These are phyloP conservation scores for Solea solea DNA, from an alignment of 2,113 vertebrate species.

Conservation along the genomic window DNA sequence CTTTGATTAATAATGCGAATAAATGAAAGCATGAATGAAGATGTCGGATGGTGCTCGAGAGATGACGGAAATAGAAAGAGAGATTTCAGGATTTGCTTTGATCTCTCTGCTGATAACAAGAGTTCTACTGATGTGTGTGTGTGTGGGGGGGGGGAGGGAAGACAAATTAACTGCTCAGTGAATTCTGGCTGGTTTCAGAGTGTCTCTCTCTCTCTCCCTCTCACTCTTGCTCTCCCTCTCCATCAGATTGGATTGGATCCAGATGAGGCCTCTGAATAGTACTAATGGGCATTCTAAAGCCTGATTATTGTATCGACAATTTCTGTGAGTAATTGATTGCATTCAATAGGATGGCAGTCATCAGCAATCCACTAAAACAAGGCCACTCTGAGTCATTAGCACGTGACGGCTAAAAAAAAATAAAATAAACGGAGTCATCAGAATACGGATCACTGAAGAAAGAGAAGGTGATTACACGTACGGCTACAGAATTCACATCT, in stretches of 20 bases:
- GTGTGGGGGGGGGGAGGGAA: slow-evolving; percentile 13
- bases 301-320: slow-evolving; percentile 60
- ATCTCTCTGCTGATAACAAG: slow-evolving; percentile 24
- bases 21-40: not conserved
- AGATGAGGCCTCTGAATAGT: slow-evolving; percentile 35
- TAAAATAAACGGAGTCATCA: slow-evolving; percentile 28
- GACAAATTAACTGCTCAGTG: slow-evolving; percentile 34
- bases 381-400: slow-evolving; percentile 45
- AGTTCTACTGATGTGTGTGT: slow-evolving; percentile 2
- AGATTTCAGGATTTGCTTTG: slow-evolving; percentile 9
- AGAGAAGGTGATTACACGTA: slow-evolving; percentile 18
- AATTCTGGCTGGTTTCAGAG: slow-evolving; percentile 25
- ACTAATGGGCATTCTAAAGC: slow-evolving; percentile 45
- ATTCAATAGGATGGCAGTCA: slow-evolving; percentile 47
- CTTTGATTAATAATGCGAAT: not conserved
- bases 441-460: slow-evolving; percentile 22
- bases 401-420: not conserved
- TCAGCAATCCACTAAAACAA: slow-evolving; percentile 43
- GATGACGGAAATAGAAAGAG: not conserved
- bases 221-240: not conserved
- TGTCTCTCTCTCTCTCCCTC: not conserved
- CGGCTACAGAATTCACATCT: not conserved
- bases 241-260: slow-evolving; percentile 43
- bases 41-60: not conserved
- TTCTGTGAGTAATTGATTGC: slow-evolving; percentile 46